These are phyloP conservation scores for Dicyrtoma fusca DNA, from an alignment of 2,888 invertebrate species.

Conservation along the genomic window DNA sequence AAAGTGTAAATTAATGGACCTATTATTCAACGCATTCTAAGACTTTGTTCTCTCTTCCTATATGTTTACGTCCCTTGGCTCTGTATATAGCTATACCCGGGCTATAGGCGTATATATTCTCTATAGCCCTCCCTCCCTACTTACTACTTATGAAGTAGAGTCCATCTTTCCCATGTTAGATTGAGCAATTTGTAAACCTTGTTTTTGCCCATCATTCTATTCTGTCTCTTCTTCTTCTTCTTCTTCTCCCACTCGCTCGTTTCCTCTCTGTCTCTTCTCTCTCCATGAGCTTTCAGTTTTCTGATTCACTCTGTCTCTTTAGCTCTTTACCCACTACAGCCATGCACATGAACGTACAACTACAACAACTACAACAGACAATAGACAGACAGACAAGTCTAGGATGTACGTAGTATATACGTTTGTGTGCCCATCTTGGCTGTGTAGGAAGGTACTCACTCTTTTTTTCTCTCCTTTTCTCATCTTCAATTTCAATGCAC, in stretches of 20 bases:
- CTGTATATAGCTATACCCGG: no score
- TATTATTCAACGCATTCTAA: constrained; percentile 54
- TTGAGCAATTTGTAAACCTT: constrained; percentile 44
- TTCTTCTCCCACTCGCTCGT: not conserved
- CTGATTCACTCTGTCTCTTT: constrained; percentile 7
- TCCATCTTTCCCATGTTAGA: constrained; percentile 44
- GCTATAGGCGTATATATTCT: no score
- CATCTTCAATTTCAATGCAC: constrained; percentile 5
- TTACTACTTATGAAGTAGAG: not conserved
- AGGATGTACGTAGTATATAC: no score
- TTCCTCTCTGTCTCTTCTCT: constrained; percentile 1
- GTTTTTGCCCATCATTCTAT: constrained; percentile 30
- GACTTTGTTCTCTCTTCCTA: constrained; percentile 9
- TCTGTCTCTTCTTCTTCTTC: constrained; percentile 13
- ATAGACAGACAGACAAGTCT: no score
- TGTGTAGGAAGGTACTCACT: not conserved
- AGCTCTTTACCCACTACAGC: no score
- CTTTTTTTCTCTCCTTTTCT: constrained; percentile 19
- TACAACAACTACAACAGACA: no score
- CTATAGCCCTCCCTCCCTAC: no score
- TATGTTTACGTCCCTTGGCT: no score
- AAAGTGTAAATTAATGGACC: constrained; percentile 56
- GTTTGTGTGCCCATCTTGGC: no score
- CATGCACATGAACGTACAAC: no score
- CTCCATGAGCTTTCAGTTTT: constrained; percentile 34